A percentile compares a stretch with the other conserved stretches of the same genome.
Evolutionary conservation across 2,113 vertebrate genomes (phyloP).

Genomic region (Brachirus orientalis): DNA sequence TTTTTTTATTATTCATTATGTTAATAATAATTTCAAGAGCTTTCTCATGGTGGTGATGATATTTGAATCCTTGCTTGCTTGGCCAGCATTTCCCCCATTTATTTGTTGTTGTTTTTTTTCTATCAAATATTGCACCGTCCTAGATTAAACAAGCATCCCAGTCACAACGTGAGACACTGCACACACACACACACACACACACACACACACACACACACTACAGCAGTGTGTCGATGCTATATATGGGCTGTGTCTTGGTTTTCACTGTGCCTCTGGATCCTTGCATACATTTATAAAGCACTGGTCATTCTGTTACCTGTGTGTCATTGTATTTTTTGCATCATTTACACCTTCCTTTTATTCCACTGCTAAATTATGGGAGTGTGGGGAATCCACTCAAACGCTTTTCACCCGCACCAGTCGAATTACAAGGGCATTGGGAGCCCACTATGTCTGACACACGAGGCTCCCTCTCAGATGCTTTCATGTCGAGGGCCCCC

Average conservation of each 20-base stretch:
- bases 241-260: slow-evolving; percentile 77
- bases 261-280: slow-evolving; percentile 48
- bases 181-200: slow-evolving; percentile 20
- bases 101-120: slow-evolving; percentile 5
- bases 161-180: slow-evolving; percentile 46
- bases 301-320: slow-evolving; percentile 43
- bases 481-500: slow-evolving; percentile 56
- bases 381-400: slow-evolving; percentile 46
- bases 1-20: neutral
- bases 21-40: neutral
- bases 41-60: neutral
- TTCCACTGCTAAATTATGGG: slow-evolving; percentile 35
- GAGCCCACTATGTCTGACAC: slow-evolving; percentile 59
- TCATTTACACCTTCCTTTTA: slow-evolving; percentile 1
- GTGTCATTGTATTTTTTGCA: too few species aligned
- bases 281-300: slow-evolving; percentile 58
- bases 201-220: slow-evolving; percentile 39
- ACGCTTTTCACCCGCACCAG: slow-evolving; percentile 49
- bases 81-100: neutral
- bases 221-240: slow-evolving; percentile 70
- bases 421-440: slow-evolving; percentile 74
- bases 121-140: slow-evolving; percentile 43
- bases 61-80: too few species aligned
- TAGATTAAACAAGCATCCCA: slow-evolving; percentile 66
- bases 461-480: slow-evolving; percentile 48